Conservation (phyloP, 2,113 vertebrate species). For the Lanius ludovicianus region DNA sequence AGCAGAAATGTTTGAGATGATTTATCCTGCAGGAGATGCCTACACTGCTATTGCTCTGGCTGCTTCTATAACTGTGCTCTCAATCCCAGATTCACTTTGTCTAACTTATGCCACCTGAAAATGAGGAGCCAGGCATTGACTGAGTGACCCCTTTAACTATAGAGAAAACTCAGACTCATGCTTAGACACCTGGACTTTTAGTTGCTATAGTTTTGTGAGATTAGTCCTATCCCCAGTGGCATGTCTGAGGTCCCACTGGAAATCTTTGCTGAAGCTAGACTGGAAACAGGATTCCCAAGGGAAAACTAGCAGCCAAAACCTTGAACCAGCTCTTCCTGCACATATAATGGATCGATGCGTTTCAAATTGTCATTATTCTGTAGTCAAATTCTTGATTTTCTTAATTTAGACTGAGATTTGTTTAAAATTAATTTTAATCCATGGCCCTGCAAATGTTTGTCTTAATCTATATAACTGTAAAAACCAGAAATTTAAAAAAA, state of each 20-base stretch:
- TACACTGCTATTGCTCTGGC: neutral
- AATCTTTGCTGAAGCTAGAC: neutral
- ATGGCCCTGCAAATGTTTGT: neutral
- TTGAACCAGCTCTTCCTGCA: neutral
- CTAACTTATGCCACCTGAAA: neutral
- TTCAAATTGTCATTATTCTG: neutral
- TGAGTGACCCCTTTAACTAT: neutral
- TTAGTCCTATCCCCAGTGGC: neutral
- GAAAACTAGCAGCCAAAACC: neutral
- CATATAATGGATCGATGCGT: neutral
- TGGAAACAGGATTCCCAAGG: neutral
- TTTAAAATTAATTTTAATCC: neutral
- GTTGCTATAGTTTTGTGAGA: neutral
- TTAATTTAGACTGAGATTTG: neutral
- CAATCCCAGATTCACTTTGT: neutral
- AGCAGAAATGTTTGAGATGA: neutral
- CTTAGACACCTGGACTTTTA: neutral
- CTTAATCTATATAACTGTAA: neutral
- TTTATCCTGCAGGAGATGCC: neutral
- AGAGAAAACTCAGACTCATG: neutral
- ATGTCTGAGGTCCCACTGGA: neutral
- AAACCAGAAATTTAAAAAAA: neutral
- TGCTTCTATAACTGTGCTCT: neutral
- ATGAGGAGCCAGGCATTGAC: neutral
- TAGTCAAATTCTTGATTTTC: neutral